phyloP scores from a whole-genome alignment of 2,797 vertebrate species.

The Fratercula arctica region DNA sequence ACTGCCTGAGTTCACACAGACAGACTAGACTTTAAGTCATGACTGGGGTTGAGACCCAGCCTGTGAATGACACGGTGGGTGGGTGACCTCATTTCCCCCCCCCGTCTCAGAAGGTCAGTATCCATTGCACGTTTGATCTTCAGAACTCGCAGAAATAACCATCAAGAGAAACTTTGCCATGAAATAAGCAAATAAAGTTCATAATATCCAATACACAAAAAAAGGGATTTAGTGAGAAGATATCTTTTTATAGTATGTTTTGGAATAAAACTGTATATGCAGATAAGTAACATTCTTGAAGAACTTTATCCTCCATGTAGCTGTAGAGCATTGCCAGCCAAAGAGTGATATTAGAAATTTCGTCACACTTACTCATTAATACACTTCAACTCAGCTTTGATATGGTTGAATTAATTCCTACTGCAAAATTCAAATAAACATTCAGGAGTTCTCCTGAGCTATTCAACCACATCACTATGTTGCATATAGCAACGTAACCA shows the following conservation, averaged over 20 bases:
- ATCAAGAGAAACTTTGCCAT: background rate
- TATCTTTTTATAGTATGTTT: background rate
- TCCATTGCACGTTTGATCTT: background rate
- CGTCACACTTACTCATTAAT: background rate
- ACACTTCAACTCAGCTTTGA: background rate
- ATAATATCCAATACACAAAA: background rate
- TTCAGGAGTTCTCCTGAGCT: background rate
- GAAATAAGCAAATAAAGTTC: background rate
- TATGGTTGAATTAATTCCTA: background rate
- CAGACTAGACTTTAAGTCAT: background rate
- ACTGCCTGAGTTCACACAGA: background rate
- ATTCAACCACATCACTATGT: background rate
- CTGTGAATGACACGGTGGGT: background rate
- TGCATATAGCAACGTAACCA: background rate
- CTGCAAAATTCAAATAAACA: constrained; percentile 20
- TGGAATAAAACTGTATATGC: background rate
- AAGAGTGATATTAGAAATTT: background rate
- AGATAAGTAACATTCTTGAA: background rate
- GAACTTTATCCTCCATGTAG: background rate
- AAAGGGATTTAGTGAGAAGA: background rate
- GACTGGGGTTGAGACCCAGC: background rate
- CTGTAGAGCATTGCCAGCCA: background rate
- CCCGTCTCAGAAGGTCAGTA: background rate
- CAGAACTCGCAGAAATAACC: background rate
- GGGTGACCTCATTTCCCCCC: background rate